phyloP scores from a whole-genome alignment of 2,888 invertebrate species.

The Trachelus tabidus region DNA sequence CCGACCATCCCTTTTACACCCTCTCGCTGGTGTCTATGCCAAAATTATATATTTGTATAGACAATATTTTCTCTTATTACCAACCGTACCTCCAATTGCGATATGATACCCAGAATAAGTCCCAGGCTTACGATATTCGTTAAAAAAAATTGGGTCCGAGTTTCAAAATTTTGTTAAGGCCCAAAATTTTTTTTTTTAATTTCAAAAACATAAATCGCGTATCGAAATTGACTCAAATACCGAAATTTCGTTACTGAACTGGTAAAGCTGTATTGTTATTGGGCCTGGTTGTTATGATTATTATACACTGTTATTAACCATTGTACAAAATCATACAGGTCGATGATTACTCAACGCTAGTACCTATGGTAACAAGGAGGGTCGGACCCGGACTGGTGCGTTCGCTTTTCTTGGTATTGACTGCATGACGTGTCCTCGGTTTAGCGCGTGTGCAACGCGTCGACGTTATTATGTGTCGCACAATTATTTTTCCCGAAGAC shows the following conservation, averaged over 20 bases:
- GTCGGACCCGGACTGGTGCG: neutral
- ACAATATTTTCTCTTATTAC: neutral
- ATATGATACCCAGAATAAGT: neutral
- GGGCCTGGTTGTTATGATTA: neutral
- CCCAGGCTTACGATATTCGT: neutral
- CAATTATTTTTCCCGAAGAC: constrained; percentile 64
- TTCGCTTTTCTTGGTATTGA: neutral
- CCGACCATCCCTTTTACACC: neutral
- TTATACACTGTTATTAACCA: neutral
- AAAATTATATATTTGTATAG: neutral
- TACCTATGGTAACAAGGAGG: neutral
- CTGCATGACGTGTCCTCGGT: neutral
- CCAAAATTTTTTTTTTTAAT: neutral
- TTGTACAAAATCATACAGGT: neutral
- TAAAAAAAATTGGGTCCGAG: neutral
- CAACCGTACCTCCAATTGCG: neutral
- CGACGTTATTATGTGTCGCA: constrained; percentile 26
- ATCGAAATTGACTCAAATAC: neutral
- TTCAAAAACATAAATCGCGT: accelerated
- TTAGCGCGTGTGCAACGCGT: constrained; percentile 1
- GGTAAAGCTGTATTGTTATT: neutral
- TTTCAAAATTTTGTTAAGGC: neutral
- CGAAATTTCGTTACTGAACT: neutral
- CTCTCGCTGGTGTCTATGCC: neutral
- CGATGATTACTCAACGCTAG: neutral